Percentiles rank a stretch among this genome's conserved stretches.
These are phyloP conservation scores for Parauchenoglanis punctatus DNA, from an alignment of 2,797 vertebrate genomes.

Conservation along the genomic window DNA sequence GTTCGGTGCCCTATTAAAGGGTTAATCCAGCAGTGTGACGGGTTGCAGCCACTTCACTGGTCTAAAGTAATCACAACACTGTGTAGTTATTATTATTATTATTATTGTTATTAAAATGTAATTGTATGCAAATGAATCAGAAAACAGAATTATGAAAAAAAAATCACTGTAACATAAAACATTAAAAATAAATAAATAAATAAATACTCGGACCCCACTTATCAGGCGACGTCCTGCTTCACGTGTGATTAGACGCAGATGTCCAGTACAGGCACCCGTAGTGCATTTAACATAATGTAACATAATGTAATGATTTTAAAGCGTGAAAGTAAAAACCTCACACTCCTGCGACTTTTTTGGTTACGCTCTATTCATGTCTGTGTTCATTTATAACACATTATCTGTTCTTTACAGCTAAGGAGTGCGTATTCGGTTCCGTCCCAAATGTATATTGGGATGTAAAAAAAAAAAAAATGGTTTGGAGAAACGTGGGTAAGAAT, in stretches of 20 bases:
- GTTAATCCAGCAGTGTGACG: neutral
- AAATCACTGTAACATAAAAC: no score
- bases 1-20: neutral
- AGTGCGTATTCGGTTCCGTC: no score
- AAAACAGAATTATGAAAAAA: no score
- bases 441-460: neutral
- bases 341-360: neutral
- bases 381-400: neutral
- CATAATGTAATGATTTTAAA: no score
- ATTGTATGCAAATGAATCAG: neutral
- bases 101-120: neutral
- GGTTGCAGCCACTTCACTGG: neutral
- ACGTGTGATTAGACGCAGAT: no score
- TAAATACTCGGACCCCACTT: no score
- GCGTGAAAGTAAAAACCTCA: neutral
- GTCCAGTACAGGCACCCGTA: no score
- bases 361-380: neutral
- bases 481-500: neutral
- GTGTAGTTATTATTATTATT: neutral
- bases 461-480: neutral
- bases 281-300: no score
- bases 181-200: no score
- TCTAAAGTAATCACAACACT: no score
- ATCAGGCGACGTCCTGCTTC: no score
- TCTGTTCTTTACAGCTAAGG: neutral